Base-by-base conservation (phyloP, 2,797 vertebrate species). In the Hephaestus fuliginosus region DNA sequence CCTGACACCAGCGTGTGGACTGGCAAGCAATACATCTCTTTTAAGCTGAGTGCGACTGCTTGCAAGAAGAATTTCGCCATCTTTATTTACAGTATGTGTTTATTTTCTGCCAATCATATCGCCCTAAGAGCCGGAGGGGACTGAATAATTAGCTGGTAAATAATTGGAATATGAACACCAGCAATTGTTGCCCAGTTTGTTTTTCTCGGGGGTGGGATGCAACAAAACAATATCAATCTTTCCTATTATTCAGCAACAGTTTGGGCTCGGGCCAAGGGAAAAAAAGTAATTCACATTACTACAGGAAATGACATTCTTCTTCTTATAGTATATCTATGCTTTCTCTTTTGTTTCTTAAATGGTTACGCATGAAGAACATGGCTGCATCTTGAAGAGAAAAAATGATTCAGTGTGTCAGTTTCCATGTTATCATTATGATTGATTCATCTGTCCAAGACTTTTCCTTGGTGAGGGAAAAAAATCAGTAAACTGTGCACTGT, bases 101-200 rank as follows among this genome's bases (percentile, higher is more conserved):
- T 76, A 73, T 33, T 77, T 62, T 33, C 9, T 85, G 78, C 72
- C 84, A 84, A 82, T 86, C 84, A 87, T 33, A 36, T 61, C 67
- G 71, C 56, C 58, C 75, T 56, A 30, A 1, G 46, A 74, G 83
- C 83, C 22, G 3, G 63, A 84, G 74, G 76, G 68, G 53, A 69
- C 53, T 53, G 55, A 80, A 74, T 82, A 84, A 85, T 83, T 83
- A 77, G 78, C 49, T 52, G 52, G 55, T 88, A 71, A 79, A 86
- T 84, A 67, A 81, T 64, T 84, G 76, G 46, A 79, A 80, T 71
- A 71, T 39, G 63, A 89, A 74, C 70, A 77, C 49, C 7, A 25
- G 62, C 83, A 67, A 30, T 86, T 77, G 61, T 65, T 84, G 76
- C 67, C 71, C 44, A 22, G 22, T 76, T 84, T 80, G 67, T 83